Percentiles rank a stretch among this genome's conserved stretches.
phyloP scores from a whole-genome alignment of 2,113 vertebrate species.

The Abramis brama region DNA sequence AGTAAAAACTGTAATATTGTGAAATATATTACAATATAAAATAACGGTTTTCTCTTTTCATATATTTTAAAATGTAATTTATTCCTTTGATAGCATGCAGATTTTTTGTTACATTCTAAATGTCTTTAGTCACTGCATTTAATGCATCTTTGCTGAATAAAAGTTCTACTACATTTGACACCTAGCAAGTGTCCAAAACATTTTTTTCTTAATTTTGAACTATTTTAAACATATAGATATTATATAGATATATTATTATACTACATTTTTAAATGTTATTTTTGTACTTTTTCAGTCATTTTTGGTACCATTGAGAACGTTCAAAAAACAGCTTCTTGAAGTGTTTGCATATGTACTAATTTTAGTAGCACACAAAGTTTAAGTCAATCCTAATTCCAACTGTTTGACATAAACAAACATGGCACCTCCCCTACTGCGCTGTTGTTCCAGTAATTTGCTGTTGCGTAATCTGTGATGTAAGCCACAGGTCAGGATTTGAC shows the following conservation, averaged over 20 bases:
- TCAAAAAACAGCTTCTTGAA: too few relatives aligned
- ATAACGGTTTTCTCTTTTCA: too few relatives aligned
- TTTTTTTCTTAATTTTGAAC: background rate
- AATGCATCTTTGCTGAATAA: background rate
- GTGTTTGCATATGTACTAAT: too few relatives aligned
- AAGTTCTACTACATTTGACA: background rate
- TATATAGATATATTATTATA: background rate
- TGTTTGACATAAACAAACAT: conserved; percentile 11
- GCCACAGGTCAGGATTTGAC: conserved; percentile 18
- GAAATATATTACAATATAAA: background rate
- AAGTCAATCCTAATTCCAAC: conserved; percentile 10
- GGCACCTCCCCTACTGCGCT: background rate
- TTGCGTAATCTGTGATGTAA: conserved; percentile 34
- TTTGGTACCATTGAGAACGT: background rate
- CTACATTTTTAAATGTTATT: background rate
- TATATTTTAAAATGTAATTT: too few relatives aligned
- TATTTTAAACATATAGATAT: background rate
- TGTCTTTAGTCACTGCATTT: background rate
- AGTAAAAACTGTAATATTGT: conserved; percentile 5
- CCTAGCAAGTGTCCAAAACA: background rate
- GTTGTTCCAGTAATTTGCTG: conserved; percentile 14
- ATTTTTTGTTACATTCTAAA: background rate
- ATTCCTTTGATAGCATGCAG: too few relatives aligned
- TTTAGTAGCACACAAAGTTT: background rate
- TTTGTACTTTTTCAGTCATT: background rate